Conservation (phyloP, 2,888 invertebrate species). For the Netelia virgata region DNA sequence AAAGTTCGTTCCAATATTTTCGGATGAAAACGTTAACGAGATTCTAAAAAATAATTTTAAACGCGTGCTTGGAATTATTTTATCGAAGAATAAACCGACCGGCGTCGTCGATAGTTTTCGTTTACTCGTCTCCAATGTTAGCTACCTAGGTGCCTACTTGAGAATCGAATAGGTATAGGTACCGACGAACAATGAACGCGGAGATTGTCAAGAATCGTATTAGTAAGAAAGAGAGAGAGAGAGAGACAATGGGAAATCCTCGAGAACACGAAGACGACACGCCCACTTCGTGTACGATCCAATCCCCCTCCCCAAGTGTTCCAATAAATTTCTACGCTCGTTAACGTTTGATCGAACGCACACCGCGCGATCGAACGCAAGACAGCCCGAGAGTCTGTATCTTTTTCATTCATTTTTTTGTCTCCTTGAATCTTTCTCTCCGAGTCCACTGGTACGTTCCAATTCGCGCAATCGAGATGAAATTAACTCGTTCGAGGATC, state of each 20-base stretch:
- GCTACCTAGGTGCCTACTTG: too few species aligned
- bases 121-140: background rate
- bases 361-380: background rate
- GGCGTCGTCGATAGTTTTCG: background rate
- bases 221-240: background rate
- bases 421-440: background rate
- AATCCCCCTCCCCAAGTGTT: background rate
- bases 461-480: constrained; percentile 67
- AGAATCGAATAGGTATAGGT: background rate
- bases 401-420: background rate
- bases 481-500: constrained; percentile 64
- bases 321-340: background rate
- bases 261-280: background rate
- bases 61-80: too few species aligned
- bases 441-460: constrained; percentile 49
- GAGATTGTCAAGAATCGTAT: background rate
- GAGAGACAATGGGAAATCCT: background rate
- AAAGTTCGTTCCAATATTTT: too few species aligned
- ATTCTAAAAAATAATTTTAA: too few species aligned
- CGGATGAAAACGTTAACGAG: background rate
- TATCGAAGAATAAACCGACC: too few species aligned
- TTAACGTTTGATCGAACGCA: background rate
- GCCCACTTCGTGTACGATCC: background rate
- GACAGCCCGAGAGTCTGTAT: background rate
- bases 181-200: background rate